phyloP scores from a whole-genome alignment of 2,113 vertebrate species.

The Platichthys stellatus region DNA sequence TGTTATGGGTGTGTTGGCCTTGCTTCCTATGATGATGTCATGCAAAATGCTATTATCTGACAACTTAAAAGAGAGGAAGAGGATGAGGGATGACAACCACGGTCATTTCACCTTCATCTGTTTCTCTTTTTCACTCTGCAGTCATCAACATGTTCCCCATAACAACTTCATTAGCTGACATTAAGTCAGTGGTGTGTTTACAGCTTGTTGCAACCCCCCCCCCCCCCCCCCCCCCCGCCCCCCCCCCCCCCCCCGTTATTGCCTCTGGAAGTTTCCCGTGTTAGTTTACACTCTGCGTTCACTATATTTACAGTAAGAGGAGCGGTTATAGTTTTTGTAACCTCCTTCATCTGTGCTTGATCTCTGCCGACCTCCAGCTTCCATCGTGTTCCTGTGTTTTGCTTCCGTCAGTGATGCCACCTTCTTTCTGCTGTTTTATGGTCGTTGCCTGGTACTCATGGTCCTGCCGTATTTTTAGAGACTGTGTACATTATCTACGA shows the following conservation, averaged over 20 bases:
- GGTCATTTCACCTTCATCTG: no score
- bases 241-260: neutral
- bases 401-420: slow-evolving; percentile 19
- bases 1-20: no score
- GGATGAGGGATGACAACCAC: no score
- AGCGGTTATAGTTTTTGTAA: no score
- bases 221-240: neutral
- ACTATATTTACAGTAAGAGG: neutral
- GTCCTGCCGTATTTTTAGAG: slow-evolving; percentile 45
- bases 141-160: neutral
- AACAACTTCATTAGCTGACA: neutral
- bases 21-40: no score
- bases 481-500: slow-evolving; percentile 44
- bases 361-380: neutral
- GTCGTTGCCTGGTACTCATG: neutral
- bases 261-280: neutral
- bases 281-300: neutral
- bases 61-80: no score
- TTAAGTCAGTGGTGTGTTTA: neutral
- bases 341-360: no score
- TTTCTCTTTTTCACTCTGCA: no score
- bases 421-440: slow-evolving; percentile 44
- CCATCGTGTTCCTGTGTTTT: slow-evolving; percentile 6
- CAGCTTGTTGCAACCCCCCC: neutral
- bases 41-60: no score